Conservation (phyloP, 2,113 vertebrate genomes). For the Nansenia antarctica region DNA sequence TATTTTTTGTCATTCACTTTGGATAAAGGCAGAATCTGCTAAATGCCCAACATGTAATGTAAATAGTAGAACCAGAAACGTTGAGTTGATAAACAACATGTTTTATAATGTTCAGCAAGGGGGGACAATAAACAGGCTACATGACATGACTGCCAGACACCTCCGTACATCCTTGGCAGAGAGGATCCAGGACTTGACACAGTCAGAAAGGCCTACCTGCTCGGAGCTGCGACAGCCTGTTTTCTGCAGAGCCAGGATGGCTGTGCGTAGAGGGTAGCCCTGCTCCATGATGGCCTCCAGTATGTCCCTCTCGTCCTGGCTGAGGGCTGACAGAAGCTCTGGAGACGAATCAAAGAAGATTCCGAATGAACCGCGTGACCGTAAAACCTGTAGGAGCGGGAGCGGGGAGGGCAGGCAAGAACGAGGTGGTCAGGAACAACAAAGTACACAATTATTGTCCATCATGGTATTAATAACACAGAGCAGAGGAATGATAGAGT, state of each 20-base stretch:
- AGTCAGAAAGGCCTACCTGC: slow-evolving; percentile 76
- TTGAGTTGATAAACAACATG: no score
- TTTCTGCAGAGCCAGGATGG: slow-evolving; percentile 90
- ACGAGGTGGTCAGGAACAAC: neutral
- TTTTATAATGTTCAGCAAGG: no score
- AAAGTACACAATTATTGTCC: neutral
- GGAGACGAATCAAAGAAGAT: slow-evolving; percentile 70
- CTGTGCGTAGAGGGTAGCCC: slow-evolving; percentile 85
- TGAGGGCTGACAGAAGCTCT: slow-evolving; percentile 87
- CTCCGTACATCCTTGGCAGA: no score
- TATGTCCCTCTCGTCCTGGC: slow-evolving; percentile 88
- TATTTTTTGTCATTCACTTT: no score
- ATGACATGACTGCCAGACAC: no score
- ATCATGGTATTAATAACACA: no score
- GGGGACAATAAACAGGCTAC: no score
- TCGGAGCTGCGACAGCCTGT: slow-evolving; percentile 82
- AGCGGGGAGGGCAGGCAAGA: no score
- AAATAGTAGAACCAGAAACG: no score
- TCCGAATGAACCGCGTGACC: slow-evolving; percentile 47
- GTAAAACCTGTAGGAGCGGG: slow-evolving; percentile 40
- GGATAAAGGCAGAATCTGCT: no score
- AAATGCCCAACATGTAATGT: no score
- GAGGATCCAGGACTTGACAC: no score
- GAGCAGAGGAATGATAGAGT: neutral
- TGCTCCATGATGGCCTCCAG: slow-evolving; percentile 82